Evolutionary conservation across 1,140 invertebrate species (phyloP).

Genomic region (Harlomillsia oculata): DNA sequence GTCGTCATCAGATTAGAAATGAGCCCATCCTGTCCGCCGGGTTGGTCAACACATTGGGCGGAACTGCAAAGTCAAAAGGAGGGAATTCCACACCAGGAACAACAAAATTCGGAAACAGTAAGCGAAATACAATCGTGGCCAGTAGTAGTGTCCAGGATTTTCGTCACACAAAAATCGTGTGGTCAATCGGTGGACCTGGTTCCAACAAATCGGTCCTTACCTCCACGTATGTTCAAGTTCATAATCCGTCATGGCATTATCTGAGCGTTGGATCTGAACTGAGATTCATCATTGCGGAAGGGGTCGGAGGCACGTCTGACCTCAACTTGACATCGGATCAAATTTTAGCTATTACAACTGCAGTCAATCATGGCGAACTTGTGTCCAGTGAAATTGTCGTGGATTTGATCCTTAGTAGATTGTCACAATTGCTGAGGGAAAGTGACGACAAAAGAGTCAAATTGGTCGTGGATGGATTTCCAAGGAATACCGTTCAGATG

Average conservation of each 20-base stretch:
- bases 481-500: constrained; percentile 73
- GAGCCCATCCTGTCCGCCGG: neutral
- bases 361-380: constrained; percentile 17
- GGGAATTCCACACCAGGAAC: neutral
- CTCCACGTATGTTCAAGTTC: neutral
- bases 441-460: no score
- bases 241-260: constrained; percentile 1
- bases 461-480: constrained; percentile 85
- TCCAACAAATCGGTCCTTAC: constrained; percentile 24
- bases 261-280: constrained; percentile 4
- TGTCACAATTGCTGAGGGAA: constrained; percentile 42
- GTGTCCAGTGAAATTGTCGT: constrained; percentile 21
- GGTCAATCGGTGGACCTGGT: constrained; percentile 18
- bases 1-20: neutral
- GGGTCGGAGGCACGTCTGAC: neutral
- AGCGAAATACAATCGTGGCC: no score
- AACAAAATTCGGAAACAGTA: no score
- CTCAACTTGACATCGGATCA: constrained; percentile 6
- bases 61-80: neutral
- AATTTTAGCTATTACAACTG: neutral
- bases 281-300: neutral
- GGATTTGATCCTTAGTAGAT: neutral
- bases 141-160: neutral
- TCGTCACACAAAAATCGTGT: neutral
- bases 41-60: neutral